phyloP scores from a whole-genome alignment of 2,113 vertebrate genomes.

The Lethenteron reissneri region DNA sequence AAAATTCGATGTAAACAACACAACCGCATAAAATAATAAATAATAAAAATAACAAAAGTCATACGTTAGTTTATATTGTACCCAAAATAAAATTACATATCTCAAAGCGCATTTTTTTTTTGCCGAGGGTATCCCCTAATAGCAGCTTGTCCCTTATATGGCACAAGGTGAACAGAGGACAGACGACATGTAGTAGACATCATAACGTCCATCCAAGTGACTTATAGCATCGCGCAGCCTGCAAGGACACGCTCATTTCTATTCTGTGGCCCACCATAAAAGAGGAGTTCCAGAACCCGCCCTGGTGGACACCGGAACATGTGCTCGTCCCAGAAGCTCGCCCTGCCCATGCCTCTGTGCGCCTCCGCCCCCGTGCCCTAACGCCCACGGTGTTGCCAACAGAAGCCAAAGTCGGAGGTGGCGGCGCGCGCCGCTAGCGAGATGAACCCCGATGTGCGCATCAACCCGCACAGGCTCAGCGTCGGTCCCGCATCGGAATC shows the following conservation, averaged over 20 bases:
- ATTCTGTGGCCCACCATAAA: constrained; percentile 12
- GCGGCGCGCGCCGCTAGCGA: constrained; percentile 24
- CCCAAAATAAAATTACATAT: not conserved
- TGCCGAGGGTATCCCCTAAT: too few species aligned
- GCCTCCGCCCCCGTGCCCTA: too few species aligned
- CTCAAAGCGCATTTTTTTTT: not conserved
- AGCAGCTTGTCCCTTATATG: too few species aligned
- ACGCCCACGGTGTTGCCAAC: constrained; percentile 6
- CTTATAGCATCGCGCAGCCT: constrained; percentile 5
- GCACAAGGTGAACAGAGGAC: too few species aligned
- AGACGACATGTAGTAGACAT: too few species aligned
- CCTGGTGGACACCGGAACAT: too few species aligned
- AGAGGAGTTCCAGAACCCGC: not conserved
- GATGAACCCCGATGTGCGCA: constrained; percentile 37
- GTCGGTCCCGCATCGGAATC: constrained; percentile 33
- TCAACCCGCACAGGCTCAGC: constrained; percentile 29
- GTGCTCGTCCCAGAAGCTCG: too few species aligned
- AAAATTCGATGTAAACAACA: not conserved
- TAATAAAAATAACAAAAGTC: constrained; percentile 4
- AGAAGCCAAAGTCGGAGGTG: constrained; percentile 43
- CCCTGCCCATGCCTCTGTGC: too few species aligned
- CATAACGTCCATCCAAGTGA: constrained; percentile 7
- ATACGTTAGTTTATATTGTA: not conserved
- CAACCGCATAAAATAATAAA: not conserved
- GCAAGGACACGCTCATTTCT: not conserved